Evolutionary conservation across 2,888 invertebrate species (phyloP).

Genomic region (Sinelater perroti): DNA sequence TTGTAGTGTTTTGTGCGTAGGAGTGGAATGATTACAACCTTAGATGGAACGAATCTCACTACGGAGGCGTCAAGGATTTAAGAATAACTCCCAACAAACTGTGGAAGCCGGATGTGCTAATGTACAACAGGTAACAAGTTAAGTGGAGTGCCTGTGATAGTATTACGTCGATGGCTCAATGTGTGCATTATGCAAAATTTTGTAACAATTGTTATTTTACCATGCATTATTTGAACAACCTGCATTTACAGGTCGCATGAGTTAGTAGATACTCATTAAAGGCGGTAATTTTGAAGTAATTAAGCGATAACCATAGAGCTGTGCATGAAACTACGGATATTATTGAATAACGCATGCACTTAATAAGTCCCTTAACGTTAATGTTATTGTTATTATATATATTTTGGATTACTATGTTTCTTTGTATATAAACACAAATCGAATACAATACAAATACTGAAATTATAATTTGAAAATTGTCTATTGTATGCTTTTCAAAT

Average conservation of each 20-base stretch:
- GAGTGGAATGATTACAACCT: conserved; percentile 99
- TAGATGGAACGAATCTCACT: conserved; percentile 95
- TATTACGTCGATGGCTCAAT: conserved; percentile 10
- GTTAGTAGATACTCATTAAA: not conserved
- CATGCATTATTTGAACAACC: not conserved
- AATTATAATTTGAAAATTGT: conserved; percentile 4
- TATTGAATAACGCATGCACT: conserved; percentile 2
- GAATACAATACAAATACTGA: not conserved
- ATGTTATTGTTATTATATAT: not conserved
- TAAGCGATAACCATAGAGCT: conserved; percentile 2
- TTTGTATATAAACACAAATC: not conserved
- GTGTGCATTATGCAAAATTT: conserved; percentile 21
- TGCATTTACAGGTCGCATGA: conserved; percentile 14
- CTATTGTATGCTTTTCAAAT: conserved; percentile 22
- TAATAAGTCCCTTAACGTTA: not conserved
- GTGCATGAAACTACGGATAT: conserved; percentile 10
- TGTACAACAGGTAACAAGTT: conserved; percentile 95
- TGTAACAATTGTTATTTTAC: conserved; percentile 11
- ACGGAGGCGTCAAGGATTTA: conserved; percentile 92
- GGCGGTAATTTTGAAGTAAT: not conserved
- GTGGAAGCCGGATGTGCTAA: conserved; percentile 99
- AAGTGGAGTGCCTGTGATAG: conserved; percentile 47
- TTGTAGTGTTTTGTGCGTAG: conserved; percentile 62
- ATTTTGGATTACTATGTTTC: not conserved
- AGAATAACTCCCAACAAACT: conserved; percentile 94